Evolutionary conservation across 2,888 invertebrate genomes (phyloP), one percentile per base, ranked within the genome.

Genomic region (Drosophila monieri): DNA sequence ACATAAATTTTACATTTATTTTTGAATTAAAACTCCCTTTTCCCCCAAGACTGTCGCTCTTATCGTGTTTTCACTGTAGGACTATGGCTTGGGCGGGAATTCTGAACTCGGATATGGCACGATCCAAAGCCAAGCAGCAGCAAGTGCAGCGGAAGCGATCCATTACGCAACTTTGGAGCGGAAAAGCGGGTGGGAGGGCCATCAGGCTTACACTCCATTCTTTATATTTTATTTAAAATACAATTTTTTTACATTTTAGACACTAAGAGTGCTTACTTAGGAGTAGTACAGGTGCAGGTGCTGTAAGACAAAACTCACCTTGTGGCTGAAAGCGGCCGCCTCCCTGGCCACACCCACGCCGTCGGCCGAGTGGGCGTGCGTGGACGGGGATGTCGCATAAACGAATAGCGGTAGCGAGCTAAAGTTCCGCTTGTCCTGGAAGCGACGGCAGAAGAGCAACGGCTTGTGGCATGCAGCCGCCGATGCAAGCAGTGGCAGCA

Each of bases 331-430:
- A 48, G 73, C 74, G 23, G 79, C 68, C 32, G 88, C 88, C 56
- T 88, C 89, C 46, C 64, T 77, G 59, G 89, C 88, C 53, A 90
- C 90, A 60, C 90, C 90, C 60, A 90, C 88, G 54, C 90, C 90
- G 74, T 90, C 90, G 18, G 90, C 90, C 6, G 89, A 89, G 48
- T 78, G 87, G 60, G 90, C 89, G 68, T 86, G 89, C 59, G 89
- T 87, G 12, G 88, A 88, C 41, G 89, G 77, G n/a, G 90, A 90
- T 30, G 90, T 90, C 15, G 90, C 90, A 54, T 90, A 90, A 49
- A 90, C 88, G 44, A 90, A 90, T 14, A 90, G 71, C 44, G 90
- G 90, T 73, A 90, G 67, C n/a, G 90, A 90, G 55, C 80, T 90
- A 43, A 89, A 90, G 58, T 89, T 89, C 67, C 88, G 85, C 74